Evolutionary conservation across 35 echinoderm and acorn worm genomes (phyloP).

Genomic region (Stichopus chloronotus): DNA sequence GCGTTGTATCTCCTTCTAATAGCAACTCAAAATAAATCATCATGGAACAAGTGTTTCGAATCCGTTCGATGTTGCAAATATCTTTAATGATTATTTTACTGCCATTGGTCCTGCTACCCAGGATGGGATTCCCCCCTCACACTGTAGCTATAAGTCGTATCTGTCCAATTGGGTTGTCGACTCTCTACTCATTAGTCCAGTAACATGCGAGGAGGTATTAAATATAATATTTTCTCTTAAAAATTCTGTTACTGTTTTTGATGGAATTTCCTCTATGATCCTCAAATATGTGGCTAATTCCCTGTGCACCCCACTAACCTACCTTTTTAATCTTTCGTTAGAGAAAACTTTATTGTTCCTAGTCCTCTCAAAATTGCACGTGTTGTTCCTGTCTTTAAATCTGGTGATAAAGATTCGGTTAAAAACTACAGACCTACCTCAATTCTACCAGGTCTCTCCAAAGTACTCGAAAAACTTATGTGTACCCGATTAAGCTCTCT

Average conservation of each 20-base stretch:
- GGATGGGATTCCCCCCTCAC: conserved; percentile 27
- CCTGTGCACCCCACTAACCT: conserved; percentile 32
- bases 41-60: too few relatives aligned
- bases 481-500: conserved; percentile 20
- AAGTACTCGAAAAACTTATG: conserved; percentile 58
- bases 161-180: background rate
- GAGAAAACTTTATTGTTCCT: conserved; percentile 56
- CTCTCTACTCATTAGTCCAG: conserved; percentile 57
- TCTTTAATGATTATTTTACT: conserved; percentile 68
- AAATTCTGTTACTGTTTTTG: background rate
- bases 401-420: background rate
- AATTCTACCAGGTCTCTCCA: conserved; percentile 60
- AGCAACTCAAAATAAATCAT: too few relatives aligned
- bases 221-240: conserved; percentile 28
- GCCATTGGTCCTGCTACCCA: conserved; percentile 57
- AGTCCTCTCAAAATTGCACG: conserved; percentile 56
- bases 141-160: background rate
- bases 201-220: conserved; percentile 25
- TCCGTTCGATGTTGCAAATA: background rate
- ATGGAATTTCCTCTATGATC: conserved; percentile 5
- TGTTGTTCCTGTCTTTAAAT: conserved; percentile 63
- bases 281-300: conserved; percentile 49
- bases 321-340: conserved; percentile 68
- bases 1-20: too few relatives aligned
- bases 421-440: conserved; percentile 68